These are phyloP conservation scores for Mantis religiosa DNA, from an alignment of 2,888 invertebrate species.

Conservation along the genomic window DNA sequence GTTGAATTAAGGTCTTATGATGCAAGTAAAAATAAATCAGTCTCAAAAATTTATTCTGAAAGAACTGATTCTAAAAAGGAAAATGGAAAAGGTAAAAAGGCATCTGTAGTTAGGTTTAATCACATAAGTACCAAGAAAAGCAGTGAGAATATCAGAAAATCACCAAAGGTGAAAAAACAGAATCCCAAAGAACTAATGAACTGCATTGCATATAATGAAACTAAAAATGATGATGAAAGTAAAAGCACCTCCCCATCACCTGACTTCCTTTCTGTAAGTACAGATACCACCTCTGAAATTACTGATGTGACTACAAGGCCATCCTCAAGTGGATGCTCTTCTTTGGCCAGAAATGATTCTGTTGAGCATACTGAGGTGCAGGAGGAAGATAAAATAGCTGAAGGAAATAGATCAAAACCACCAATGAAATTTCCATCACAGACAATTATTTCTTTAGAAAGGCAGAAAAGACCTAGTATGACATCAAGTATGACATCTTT, in stretches of 20 bases:
- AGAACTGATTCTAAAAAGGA: neutral
- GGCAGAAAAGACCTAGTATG: neutral
- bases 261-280: slow-evolving; percentile 1
- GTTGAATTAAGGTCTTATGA: neutral
- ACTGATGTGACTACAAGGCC: slow-evolving; percentile 33
- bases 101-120: neutral
- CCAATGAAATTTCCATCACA: slow-evolving; percentile 24
- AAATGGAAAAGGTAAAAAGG: neutral
- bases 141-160: neutral
- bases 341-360: slow-evolving; percentile 18
- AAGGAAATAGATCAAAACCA: slow-evolving; percentile 6
- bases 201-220: slow-evolving; percentile 21
- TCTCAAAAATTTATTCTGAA: neutral
- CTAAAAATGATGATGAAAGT: neutral
- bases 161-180: neutral
- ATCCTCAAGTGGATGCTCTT: slow-evolving; percentile 32
- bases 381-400: slow-evolving; percentile 14
- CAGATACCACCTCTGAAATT: slow-evolving; percentile 21
- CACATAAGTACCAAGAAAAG: neutral
- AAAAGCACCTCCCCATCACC: neutral
- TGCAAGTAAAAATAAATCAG: neutral
- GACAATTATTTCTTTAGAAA: slow-evolving; percentile 17
- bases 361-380: neutral
- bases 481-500: neutral
- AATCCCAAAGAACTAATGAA: slow-evolving; percentile 16